Percentiles rank a stretch among this genome's conserved stretches.
Evolutionary conservation across 2,888 invertebrate genomes (phyloP).

Genomic region (Rhyacophila evoluta): DNA sequence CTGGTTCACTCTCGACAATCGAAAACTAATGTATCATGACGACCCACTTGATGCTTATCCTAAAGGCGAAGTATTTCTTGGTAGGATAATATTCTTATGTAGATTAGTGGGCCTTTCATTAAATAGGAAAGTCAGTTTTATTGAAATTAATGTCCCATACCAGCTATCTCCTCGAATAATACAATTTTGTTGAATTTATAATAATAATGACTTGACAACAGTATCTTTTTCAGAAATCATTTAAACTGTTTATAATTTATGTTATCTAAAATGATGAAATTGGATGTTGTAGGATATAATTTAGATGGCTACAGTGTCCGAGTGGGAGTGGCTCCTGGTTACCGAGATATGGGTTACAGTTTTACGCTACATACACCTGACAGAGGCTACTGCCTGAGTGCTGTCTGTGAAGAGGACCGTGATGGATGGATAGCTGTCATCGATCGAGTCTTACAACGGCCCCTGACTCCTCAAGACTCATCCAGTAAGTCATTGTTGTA

Average conservation of each 20-base stretch:
- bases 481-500: slow-evolving; percentile 78
- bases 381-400: slow-evolving; percentile 80
- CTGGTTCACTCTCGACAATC: slow-evolving; percentile 90
- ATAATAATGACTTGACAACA: too few relatives aligned
- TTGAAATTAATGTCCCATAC: too few relatives aligned
- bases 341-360: slow-evolving; percentile 82
- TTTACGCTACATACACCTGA: slow-evolving; percentile 88
- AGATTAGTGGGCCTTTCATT: too few relatives aligned
- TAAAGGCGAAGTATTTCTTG: slow-evolving; percentile 91
- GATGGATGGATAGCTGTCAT: slow-evolving; percentile 85
- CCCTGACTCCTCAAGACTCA: slow-evolving; percentile 83
- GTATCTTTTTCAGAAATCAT: background rate
- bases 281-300: slow-evolving; percentile 73
- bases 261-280: too few relatives aligned
- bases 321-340: slow-evolving; percentile 75
- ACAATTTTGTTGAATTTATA: too few relatives aligned
- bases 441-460: slow-evolving; percentile 79
- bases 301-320: slow-evolving; percentile 82
- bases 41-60: slow-evolving; percentile 89
- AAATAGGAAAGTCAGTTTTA: too few relatives aligned
- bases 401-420: slow-evolving; percentile 81
- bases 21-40: slow-evolving; percentile 94
- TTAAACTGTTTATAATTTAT: background rate
- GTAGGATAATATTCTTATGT: too few relatives aligned
- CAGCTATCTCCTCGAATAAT: too few relatives aligned